A percentile compares a stretch with the other conserved stretches of the same genome.
Conservation (phyloP, 2,113 vertebrate species). For the Felis catus region F.catus_Fca126_mat1.0 CM031413.1:58289001-58289500, state of each 20-base stretch:
- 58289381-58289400: no score
- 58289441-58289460: no score
- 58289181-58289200: neutral
- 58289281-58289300: no score
- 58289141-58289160: neutral
- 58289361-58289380: no score
- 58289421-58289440: no score
- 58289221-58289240: neutral
- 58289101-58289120: neutral
- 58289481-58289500: no score
- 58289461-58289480: no score
- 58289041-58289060: neutral
- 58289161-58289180: neutral
- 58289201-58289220: neutral
- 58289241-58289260: neutral
- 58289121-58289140: neutral
- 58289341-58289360: no score
- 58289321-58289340: no score
- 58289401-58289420: no score
- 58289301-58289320: no score
- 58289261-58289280: no score
- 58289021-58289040: neutral
- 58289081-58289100: neutral
- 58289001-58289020: neutral
- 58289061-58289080: neutral